phyloP scores from a whole-genome alignment of 1,140 invertebrate species.

The Dolichoris vasculosae region DNA sequence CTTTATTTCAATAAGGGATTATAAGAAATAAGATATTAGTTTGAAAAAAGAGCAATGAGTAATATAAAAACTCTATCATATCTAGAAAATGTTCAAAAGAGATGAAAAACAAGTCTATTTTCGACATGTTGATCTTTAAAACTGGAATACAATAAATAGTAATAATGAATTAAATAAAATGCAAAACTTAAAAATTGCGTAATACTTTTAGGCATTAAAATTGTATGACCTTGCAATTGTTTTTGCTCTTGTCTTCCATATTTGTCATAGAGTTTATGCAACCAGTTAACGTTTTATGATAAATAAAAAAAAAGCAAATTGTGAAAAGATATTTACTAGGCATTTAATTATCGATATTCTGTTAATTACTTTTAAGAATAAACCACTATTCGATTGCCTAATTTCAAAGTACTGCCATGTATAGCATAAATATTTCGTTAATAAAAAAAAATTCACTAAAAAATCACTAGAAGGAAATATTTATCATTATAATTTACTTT shows the following conservation, averaged over 20 bases:
- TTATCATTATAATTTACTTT: constrained; percentile 23
- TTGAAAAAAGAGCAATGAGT: constrained; percentile 45
- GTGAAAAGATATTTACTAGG: constrained; percentile 37
- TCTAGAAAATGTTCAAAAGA: constrained; percentile 37
- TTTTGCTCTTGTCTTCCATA: constrained; percentile 43
- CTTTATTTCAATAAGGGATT: constrained; percentile 90
- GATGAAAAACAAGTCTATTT: constrained; percentile 44
- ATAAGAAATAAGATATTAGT: constrained; percentile 71
- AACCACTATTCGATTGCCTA: constrained; percentile 26
- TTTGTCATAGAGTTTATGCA: constrained; percentile 17
- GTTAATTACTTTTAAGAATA: constrained; percentile 42
- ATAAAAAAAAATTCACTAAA: constrained; percentile 55
- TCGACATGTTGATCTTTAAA: constrained; percentile 43
- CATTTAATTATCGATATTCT: constrained; percentile 42
- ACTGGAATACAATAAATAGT: constrained; percentile 44
- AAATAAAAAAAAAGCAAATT: constrained; percentile 27
- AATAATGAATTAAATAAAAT: constrained; percentile 33
- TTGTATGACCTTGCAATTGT: constrained; percentile 4
- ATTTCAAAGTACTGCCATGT: constrained; percentile 60
- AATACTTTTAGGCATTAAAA: constrained; percentile 26
- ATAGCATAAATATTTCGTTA: constrained; percentile 60
- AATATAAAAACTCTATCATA: constrained; percentile 24
- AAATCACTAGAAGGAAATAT: constrained; percentile 4
- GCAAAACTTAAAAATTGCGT: background rate
- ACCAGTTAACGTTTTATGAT: constrained; percentile 12